These are phyloP conservation scores for Drosophila melanica DNA, from an alignment of 1,140 invertebrate genomes.

Conservation along the genomic window DNA sequence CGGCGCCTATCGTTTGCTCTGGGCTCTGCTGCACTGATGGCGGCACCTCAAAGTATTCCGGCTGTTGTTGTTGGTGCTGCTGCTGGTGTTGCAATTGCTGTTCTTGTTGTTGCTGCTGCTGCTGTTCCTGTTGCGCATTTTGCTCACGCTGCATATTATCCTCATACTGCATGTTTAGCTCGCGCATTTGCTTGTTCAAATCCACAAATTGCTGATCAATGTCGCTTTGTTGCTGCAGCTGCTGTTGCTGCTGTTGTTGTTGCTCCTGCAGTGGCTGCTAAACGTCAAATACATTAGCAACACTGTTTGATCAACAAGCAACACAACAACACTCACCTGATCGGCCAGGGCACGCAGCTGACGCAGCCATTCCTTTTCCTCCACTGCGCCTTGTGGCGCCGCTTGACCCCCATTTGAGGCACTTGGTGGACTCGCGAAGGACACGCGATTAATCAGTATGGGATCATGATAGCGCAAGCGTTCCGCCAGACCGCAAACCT, in stretches of 20 bases:
- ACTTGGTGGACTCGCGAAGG: slow-evolving; percentile 68
- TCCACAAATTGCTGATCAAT: slow-evolving; percentile 82
- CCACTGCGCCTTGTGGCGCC: slow-evolving; percentile 49
- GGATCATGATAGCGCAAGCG: slow-evolving; percentile 93
- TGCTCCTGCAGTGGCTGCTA: slow-evolving; percentile 28
- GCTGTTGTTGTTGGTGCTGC: slow-evolving; percentile 18
- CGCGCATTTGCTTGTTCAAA: slow-evolving; percentile 80
- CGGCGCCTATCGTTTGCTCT: slow-evolving; percentile 28
- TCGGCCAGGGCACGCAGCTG: slow-evolving; percentile 83
- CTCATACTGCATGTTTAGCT: slow-evolving; percentile 79
- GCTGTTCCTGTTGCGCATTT: slow-evolving; percentile 17
- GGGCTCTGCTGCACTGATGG: slow-evolving; percentile 22
- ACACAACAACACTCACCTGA: slow-evolving; percentile 40
- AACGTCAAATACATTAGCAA: not conserved
- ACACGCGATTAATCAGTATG: slow-evolving; percentile 77
- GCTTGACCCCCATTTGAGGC: slow-evolving; percentile 65
- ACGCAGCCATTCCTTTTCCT: slow-evolving; percentile 86
- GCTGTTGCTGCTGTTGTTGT: slow-evolving; percentile 27
- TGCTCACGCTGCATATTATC: slow-evolving; percentile 38
- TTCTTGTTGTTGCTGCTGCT: not conserved
- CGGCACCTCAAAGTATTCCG: slow-evolving; percentile 55
- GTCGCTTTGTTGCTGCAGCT: slow-evolving; percentile 58
- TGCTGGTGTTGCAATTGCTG: not conserved
- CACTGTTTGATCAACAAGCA: not conserved
- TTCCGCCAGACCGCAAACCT: slow-evolving; percentile 76